Evolutionary conservation across 2,888 invertebrate species (phyloP).

Genomic region (Ptychoptera contaminata): DNA sequence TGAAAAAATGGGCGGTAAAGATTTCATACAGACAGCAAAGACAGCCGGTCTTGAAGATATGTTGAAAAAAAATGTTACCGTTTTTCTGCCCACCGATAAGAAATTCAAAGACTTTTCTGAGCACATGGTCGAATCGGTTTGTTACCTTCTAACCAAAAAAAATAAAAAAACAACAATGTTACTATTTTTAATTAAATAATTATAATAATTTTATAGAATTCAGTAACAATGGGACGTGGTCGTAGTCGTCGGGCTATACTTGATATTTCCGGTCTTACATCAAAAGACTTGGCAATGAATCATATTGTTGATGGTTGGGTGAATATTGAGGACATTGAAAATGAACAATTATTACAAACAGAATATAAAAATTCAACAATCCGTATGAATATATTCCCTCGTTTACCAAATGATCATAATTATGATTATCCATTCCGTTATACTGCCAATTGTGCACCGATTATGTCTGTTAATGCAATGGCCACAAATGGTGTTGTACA

Average conservation of each 20-base stretch:
- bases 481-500: constrained; percentile 53
- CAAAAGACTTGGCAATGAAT: constrained; percentile 35
- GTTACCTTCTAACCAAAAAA: constrained; percentile 10
- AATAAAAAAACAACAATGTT: background rate
- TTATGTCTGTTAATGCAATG: constrained; percentile 42
- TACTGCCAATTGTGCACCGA: constrained; percentile 52
- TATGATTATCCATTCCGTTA: constrained; percentile 22
- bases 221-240: constrained; percentile 23
- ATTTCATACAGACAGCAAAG: constrained; percentile 39
- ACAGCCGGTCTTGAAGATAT: constrained; percentile 34
- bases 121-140: constrained; percentile 37
- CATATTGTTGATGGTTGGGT: constrained; percentile 42
- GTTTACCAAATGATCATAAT: constrained; percentile 18
- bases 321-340: constrained; percentile 38
- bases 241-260: constrained; percentile 12
- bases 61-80: constrained; percentile 38
- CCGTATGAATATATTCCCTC: constrained; percentile 23
- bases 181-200: background rate
- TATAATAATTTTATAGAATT: constrained; percentile 32
- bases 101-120: constrained; percentile 41
- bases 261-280: constrained; percentile 22
- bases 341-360: constrained; percentile 35
- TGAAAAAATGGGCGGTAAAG: constrained; percentile 37
- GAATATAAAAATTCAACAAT: constrained; percentile 24
- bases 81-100: constrained; percentile 45